These are phyloP conservation scores for Morpho helenor DNA, from an alignment of 2,888 invertebrate species.

Conservation along the genomic window DNA sequence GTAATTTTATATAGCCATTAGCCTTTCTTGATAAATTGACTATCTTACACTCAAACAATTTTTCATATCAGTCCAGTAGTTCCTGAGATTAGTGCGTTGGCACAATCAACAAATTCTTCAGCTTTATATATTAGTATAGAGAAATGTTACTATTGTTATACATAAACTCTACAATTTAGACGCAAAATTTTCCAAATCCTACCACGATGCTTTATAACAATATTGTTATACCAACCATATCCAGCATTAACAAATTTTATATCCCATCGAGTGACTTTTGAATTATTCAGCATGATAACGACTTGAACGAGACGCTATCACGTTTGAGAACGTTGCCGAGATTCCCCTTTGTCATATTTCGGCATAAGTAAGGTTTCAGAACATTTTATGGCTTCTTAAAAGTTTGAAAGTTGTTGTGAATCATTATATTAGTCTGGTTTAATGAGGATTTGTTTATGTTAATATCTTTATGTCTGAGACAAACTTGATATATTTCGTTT, in stretches of 20 bases:
- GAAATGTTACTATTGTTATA: no score
- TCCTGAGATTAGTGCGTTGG: no score
- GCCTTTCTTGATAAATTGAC: no score
- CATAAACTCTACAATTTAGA: no score
- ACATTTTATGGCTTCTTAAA: constrained; percentile 17
- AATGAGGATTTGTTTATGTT: not conserved
- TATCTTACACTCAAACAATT: no score
- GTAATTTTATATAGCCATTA: no score
- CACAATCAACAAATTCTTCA: no score
- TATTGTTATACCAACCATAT: not conserved
- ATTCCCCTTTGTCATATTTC: constrained; percentile 32
- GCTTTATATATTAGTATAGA: no score
- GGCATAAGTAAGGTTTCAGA: constrained; percentile 23
- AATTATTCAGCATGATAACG: constrained; percentile 33
- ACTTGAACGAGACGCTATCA: constrained; percentile 23
- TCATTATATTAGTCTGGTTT: constrained; percentile 8
- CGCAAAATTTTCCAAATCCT: no score
- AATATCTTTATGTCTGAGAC: no score
- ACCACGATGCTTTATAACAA: not conserved
- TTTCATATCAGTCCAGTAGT: no score
- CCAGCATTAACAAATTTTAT: constrained; percentile 4
- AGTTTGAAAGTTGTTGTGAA: constrained; percentile 2
- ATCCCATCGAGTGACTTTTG: constrained; percentile 24
- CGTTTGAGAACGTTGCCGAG: constrained; percentile 21
- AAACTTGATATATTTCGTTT: no score